These are phyloP conservation scores for Hucho hucho DNA, from an alignment of 2,113 vertebrate genomes.

Conservation along the genomic window DNA sequence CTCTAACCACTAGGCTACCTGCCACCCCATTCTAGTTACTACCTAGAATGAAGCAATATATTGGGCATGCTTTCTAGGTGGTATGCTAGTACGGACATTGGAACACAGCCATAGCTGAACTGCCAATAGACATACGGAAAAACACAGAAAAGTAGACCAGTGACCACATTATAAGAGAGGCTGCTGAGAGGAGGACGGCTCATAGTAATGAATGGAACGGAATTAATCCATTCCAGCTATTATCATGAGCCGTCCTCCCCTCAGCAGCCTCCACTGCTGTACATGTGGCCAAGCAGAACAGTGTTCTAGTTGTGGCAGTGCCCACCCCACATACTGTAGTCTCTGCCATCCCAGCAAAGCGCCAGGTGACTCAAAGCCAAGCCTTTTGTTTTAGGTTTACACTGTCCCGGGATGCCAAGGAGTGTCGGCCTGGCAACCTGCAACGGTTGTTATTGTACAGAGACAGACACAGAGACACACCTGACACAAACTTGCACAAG, in stretches of 20 bases:
- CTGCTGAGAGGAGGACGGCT: no score
- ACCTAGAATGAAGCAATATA: no score
- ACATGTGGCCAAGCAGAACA: no score
- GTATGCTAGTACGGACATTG: background rate
- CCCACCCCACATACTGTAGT: constrained; percentile 7
- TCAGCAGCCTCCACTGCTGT: background rate
- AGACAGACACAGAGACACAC: no score
- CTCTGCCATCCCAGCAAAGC: no score
- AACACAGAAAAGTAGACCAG: background rate
- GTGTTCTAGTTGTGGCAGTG: no score
- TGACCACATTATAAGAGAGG: background rate
- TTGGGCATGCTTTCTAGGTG: no score
- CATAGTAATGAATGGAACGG: no score
- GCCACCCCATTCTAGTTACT: no score
- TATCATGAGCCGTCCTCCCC: no score
- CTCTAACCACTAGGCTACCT: no score
- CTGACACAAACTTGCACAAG: background rate
- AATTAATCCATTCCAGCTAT: no score
- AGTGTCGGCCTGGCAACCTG: background rate
- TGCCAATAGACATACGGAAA: constrained; percentile 14
- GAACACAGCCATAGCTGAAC: constrained; percentile 14
- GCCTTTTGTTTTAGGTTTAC: constrained; percentile 35
- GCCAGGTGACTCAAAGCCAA: constrained; percentile 15
- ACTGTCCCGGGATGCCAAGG: background rate
- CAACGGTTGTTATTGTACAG: background rate